Percentiles rank a stretch among this genome's conserved stretches.
These are phyloP conservation scores for Manis pentadactyla DNA, from an alignment of 2,797 vertebrate species.

Conservation along the genomic window DNA sequence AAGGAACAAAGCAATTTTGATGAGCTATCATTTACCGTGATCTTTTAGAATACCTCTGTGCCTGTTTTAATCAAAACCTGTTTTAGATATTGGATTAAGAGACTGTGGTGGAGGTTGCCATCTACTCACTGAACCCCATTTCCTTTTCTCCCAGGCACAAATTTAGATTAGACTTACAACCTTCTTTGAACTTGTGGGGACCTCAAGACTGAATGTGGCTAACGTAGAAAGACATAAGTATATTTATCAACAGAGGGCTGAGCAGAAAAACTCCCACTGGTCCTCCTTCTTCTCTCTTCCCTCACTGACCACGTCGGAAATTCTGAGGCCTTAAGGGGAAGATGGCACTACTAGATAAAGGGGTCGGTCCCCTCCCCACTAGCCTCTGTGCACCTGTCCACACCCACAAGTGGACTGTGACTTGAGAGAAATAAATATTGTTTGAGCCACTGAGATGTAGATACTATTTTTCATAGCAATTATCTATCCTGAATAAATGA, in stretches of 20 bases:
- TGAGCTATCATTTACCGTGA: background rate
- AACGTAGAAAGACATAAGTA: background rate
- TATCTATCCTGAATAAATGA: background rate
- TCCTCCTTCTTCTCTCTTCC: background rate
- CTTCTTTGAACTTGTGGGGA: background rate
- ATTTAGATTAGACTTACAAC: background rate
- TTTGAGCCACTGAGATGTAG: background rate
- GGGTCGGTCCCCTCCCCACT: accelerated
- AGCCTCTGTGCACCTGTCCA: background rate
- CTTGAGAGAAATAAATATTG: background rate
- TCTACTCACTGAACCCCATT: background rate
- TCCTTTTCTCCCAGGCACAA: background rate
- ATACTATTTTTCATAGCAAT: background rate
- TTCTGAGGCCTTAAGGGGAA: background rate
- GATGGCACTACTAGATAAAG: background rate
- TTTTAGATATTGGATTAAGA: background rate
- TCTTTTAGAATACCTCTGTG: background rate
- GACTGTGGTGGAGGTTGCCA: background rate
- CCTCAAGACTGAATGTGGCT: background rate
- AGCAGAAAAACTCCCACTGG: background rate
- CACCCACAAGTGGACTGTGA: background rate
- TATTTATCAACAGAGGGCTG: background rate
- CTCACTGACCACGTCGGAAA: background rate
- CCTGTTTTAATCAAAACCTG: background rate
- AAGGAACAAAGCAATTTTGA: background rate